Percentiles rank a stretch among this genome's conserved stretches.
Evolutionary conservation across 2,797 vertebrate species (phyloP).

Genomic region (Oceanodroma leucorhoa): DNA sequence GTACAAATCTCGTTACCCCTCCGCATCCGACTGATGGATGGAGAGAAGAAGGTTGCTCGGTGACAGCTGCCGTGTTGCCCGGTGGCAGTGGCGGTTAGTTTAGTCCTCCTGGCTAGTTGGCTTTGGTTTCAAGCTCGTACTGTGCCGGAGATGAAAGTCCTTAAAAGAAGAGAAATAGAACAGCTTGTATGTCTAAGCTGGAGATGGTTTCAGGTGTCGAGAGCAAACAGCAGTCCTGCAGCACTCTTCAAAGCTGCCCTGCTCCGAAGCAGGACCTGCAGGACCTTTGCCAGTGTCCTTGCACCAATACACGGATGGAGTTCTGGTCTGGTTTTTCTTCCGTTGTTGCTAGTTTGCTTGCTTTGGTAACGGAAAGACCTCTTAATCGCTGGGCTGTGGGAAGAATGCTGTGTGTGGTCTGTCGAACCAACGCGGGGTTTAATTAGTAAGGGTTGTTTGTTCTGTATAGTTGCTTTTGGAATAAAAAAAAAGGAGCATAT

Average conservation of each 20-base stretch:
- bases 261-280: not conserved
- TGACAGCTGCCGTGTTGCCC: not conserved
- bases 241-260: not conserved
- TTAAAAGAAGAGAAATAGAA: not conserved
- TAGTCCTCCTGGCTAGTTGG: not conserved
- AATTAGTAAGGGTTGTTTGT: not conserved
- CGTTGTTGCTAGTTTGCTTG: not conserved
- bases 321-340: not conserved
- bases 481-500: not conserved
- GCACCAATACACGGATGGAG: rapidly evolving
- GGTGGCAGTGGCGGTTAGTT: not conserved
- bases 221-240: rapidly evolving
- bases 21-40: not conserved
- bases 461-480: not conserved
- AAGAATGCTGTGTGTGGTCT: not conserved
- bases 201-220: not conserved
- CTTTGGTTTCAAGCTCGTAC: not conserved
- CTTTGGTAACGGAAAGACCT: not conserved
- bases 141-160: not conserved
- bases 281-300: not conserved
- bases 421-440: rapidly evolving
- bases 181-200: rapidly evolving
- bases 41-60: not conserved
- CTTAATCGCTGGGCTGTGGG: not conserved
- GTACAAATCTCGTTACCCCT: not conserved